A percentile compares a stretch with the other conserved stretches of the same genome.
Evolutionary conservation across 2,888 invertebrate genomes (phyloP).

Genomic region (Mimachlamys varia): DNA sequence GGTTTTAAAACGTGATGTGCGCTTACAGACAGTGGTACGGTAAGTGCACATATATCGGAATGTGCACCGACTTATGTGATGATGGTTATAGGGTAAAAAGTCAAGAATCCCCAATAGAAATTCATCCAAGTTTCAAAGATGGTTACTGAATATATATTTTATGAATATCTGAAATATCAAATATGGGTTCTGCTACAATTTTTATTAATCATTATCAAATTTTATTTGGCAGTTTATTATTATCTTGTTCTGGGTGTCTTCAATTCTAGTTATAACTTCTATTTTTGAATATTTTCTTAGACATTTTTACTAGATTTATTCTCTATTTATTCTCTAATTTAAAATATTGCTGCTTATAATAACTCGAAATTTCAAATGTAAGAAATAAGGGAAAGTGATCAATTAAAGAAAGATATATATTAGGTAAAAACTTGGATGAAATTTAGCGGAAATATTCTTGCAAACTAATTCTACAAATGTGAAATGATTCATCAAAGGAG

Average conservation of each 20-base stretch:
- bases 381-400: neutral
- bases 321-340: too few species aligned
- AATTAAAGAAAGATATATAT: neutral
- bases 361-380: neutral
- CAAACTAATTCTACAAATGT: constrained; percentile 18
- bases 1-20: neutral
- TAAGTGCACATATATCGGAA: neutral
- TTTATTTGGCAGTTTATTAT: too few species aligned
- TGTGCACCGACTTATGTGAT: neutral
- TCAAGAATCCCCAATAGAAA: neutral
- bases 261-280: too few species aligned
- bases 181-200: too few species aligned
- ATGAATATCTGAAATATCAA: neutral
- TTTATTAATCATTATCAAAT: too few species aligned
- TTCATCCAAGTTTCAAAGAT: neutral
- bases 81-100: constrained; percentile 18
- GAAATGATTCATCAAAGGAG: neutral
- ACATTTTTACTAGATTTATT: too few species aligned
- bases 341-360: neutral
- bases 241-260: too few species aligned
- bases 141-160: neutral
- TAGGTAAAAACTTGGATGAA: neutral
- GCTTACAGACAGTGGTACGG: constrained; percentile 4
- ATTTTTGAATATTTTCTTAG: too few species aligned
- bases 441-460: neutral